A percentile compares a stretch with the other conserved stretches of the same genome.
phyloP scores from a whole-genome alignment of 2,888 invertebrate genomes.

The Conus canariensis region DNA sequence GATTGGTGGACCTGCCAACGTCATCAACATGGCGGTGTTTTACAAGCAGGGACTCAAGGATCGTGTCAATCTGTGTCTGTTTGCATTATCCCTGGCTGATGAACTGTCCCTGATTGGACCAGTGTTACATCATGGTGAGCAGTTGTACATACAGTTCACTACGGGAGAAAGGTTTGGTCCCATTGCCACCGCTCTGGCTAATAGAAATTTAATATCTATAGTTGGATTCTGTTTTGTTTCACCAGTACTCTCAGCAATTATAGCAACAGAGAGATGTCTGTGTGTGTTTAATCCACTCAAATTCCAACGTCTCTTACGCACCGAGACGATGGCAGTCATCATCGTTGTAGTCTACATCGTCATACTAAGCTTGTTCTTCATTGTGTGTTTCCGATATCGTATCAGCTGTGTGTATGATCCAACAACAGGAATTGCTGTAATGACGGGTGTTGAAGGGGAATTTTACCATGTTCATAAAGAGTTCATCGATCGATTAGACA shows the following conservation, averaged over 20 bases:
- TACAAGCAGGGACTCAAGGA: not conserved
- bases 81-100: slow-evolving; percentile 1
- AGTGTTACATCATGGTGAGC: not conserved
- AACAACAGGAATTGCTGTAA: not conserved
- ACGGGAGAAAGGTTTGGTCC: not conserved
- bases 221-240: not conserved
- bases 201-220: not conserved
- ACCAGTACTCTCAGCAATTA: not conserved
- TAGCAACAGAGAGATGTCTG: not conserved
- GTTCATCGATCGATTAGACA: not conserved
- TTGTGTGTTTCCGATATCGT: not conserved
- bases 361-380: not conserved
- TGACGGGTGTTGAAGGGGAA: not conserved
- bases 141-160: not conserved
- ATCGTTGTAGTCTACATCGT: not conserved
- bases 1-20: slow-evolving; percentile 27
- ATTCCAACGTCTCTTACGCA: not conserved
- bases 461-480: not conserved
- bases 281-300: slow-evolving; percentile 1
- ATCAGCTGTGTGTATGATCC: not conserved
- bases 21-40: slow-evolving; percentile 30
- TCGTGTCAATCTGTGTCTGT: slow-evolving; percentile 20
- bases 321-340: not conserved
- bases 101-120: not conserved
- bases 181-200: not conserved